Evolutionary conservation across 2,888 invertebrate species (phyloP).

Genomic region (Mimachlamys varia): DNA sequence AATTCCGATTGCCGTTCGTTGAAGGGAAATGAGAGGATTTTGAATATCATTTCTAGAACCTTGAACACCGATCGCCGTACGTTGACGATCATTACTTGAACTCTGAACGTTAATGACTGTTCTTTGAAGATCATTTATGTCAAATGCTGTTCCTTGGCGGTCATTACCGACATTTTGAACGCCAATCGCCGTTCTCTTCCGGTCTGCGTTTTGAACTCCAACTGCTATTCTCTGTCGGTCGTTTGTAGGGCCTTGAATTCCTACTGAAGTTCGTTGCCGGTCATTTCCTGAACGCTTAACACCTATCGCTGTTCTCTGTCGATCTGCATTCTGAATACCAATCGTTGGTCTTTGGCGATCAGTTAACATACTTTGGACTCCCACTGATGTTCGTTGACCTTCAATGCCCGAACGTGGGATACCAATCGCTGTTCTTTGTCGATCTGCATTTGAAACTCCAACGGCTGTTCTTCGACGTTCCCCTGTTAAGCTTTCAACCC

Average conservation of each 20-base stretch:
- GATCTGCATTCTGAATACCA: not conserved
- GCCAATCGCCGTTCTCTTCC: not conserved
- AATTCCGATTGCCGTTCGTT: not conserved
- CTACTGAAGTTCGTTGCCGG: not conserved
- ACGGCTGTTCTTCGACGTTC: not conserved
- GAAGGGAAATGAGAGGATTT: not conserved
- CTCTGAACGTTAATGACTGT: not conserved
- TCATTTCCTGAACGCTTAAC: constrained; percentile 19
- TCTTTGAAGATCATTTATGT: not conserved
- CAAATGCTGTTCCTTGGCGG: not conserved
- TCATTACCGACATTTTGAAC: not conserved
- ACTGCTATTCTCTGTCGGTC: not conserved
- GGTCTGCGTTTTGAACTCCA: not conserved
- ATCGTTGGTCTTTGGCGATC: not conserved
- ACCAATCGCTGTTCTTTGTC: not conserved
- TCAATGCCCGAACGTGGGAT: not conserved
- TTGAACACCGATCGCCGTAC: constrained; percentile 6
- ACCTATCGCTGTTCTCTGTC: not conserved
- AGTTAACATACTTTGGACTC: not conserved
- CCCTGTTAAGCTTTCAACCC: not conserved
- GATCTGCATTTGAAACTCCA: not conserved
- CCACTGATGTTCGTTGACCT: not conserved
- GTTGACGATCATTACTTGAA: not conserved
- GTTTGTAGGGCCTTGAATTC: not conserved
- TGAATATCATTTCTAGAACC: not conserved